Evolutionary conservation across 2,797 vertebrate genomes (phyloP).

Genomic region (Salarias fasciatus): DNA sequence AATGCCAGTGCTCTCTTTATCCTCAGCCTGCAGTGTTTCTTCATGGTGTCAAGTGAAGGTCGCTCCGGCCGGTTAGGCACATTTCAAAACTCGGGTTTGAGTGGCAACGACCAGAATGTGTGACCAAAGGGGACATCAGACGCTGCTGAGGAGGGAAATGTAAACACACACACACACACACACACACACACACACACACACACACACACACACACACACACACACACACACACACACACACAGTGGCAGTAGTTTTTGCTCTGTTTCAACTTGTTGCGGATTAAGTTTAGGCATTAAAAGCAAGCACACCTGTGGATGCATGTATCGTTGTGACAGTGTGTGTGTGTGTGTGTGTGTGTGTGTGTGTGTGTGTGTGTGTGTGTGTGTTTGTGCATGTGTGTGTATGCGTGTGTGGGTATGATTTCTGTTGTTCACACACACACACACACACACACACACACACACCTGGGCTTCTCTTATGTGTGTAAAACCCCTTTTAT

Average conservation of each 20-base stretch:
- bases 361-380: too few relatives aligned
- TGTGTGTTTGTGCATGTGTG: too few relatives aligned
- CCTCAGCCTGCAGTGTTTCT: slow-evolving; percentile 39
- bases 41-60: slow-evolving; percentile 60
- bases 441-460: slow-evolving; percentile 64
- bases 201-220: slow-evolving; percentile 17
- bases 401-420: too few relatives aligned
- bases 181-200: slow-evolving; percentile 16
- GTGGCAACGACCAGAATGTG: slow-evolving; percentile 61
- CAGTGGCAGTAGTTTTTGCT: slow-evolving; percentile 50
- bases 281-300: slow-evolving; percentile 57
- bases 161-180: slow-evolving; percentile 33
- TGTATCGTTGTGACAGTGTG: slow-evolving; percentile 15
- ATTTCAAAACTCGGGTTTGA: slow-evolving; percentile 58
- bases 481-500: slow-evolving; percentile 46
- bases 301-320: slow-evolving; percentile 65
- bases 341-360: background rate
- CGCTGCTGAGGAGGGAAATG: slow-evolving; percentile 28
- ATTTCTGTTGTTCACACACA: slow-evolving; percentile 46
- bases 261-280: slow-evolving; percentile 74
- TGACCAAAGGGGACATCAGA: slow-evolving; percentile 68
- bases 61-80: slow-evolving; percentile 52
- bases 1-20: slow-evolving; percentile 11
- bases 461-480: slow-evolving; percentile 57
- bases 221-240: slow-evolving; percentile 29